Base-by-base conservation (phyloP, 2,113 vertebrate species). In the Crypturellus undulatus region DNA sequence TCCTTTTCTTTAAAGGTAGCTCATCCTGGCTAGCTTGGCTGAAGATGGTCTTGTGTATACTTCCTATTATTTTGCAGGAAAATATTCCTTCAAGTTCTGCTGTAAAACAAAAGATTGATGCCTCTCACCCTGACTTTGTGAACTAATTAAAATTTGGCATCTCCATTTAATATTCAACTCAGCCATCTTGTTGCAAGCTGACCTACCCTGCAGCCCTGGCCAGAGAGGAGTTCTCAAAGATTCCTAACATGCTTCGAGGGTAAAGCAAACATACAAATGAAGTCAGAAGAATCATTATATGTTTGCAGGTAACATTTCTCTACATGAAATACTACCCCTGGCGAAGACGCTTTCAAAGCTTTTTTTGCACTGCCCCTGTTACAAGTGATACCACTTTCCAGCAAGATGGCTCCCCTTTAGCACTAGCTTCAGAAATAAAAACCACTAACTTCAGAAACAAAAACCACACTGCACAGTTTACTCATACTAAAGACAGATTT, bases 361-460 rank as follows among this genome's bases (percentile, higher is more conserved):
- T 42, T 43, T 47, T 85, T 78, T 83, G 5, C 24, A n/a, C 68
- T 36, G 8, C 78, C 22, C n/a, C 64, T 95, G 42, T 72, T 71
- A 75, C 34, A 92, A 40, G 30, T 64, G 30, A 84, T 77, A 76
- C 64, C 60, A 36, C n/a, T 84, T 90, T 18, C 26, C 88, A 92
- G 60, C 76, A 92, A 92, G 84, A 89, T 78, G 79, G 80, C 72
- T 81, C 62, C 80, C 15, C 54, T 38, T 60, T 63, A 79, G n/a
- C 85, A 79, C 25, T 25, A 62, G 64, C 22, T 68, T 78, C 69
- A 93, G 78, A 93, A 95, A 87, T 47, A 87, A 87, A 87, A 96
- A 89, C 89, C 51, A 96, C 45, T 28, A 40, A 81, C 45, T 92
- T 79, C 22, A 68, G 51, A 93, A 92, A 72, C 56, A 59, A 89